Conservation (phyloP, 2,113 vertebrate species). For the Antechinus flavipes region DNA sequence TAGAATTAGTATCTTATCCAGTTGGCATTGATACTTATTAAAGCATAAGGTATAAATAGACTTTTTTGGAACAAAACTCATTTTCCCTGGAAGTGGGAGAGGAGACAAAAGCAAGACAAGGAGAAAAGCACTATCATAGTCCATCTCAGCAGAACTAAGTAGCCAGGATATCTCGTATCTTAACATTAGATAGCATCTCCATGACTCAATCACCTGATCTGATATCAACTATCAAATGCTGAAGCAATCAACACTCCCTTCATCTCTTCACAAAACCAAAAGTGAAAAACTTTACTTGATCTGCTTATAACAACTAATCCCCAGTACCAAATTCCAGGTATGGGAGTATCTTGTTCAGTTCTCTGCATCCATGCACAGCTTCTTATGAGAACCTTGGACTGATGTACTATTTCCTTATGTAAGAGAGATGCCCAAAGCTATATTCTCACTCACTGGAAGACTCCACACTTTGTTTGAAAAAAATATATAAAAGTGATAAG, state of each 20-base stretch:
- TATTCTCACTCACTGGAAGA: background rate
- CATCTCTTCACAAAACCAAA: background rate
- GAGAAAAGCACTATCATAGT: background rate
- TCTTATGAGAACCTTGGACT: background rate
- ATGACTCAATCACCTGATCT: background rate
- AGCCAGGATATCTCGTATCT: background rate
- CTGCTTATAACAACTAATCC: background rate
- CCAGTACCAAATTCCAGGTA: background rate
- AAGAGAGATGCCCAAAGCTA: no score
- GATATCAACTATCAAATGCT: background rate
- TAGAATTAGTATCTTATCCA: background rate
- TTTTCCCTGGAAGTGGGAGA: background rate
- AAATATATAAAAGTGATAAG: background rate
- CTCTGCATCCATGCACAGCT: no score
- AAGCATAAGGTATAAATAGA: background rate
- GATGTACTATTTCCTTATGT: background rate
- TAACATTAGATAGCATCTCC: background rate
- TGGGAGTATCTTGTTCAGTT: no score
- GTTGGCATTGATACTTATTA: background rate
- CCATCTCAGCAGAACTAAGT: background rate
- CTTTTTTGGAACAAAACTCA: background rate
- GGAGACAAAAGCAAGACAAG: background rate
- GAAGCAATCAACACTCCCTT: background rate
- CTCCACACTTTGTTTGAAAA: background rate
- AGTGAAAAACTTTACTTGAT: background rate